Evolutionary conservation across 2,888 invertebrate species (phyloP).

Genomic region (Hyalella azteca): DNA sequence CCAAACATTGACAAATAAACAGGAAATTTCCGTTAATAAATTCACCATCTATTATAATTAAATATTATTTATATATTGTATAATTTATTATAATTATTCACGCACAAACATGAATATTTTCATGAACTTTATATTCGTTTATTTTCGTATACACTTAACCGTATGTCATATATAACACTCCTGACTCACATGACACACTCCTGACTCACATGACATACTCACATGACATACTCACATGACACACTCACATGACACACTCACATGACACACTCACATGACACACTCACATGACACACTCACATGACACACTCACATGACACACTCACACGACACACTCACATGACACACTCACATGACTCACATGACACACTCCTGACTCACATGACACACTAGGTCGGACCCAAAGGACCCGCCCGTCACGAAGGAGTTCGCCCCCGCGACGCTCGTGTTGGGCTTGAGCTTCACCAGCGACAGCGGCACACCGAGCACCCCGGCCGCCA

Average conservation of each 20-base stretch:
- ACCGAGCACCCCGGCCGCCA: conserved; percentile 74
- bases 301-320: neutral
- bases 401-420: conserved; percentile 75
- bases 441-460: conserved; percentile 72
- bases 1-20: too few species aligned
- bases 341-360: neutral
- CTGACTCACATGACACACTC: neutral
- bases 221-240: neutral
- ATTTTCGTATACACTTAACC: too few species aligned
- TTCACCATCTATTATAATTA: too few species aligned
- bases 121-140: too few species aligned
- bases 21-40: too few species aligned
- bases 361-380: conserved; percentile 38
- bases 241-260: neutral
- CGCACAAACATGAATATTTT: neutral
- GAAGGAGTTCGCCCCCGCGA: conserved; percentile 72
- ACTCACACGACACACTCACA: neutral
- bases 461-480: conserved; percentile 73
- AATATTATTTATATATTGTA: too few species aligned
- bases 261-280: neutral
- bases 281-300: neutral
- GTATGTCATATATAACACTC: too few species aligned
- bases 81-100: too few species aligned
- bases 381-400: conserved; percentile 68
- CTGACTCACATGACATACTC: neutral